A percentile compares a stretch with the other conserved stretches of the same genome.
Conservation (phyloP, 2,888 invertebrate species). For the Lycaena phlaeas region DNA sequence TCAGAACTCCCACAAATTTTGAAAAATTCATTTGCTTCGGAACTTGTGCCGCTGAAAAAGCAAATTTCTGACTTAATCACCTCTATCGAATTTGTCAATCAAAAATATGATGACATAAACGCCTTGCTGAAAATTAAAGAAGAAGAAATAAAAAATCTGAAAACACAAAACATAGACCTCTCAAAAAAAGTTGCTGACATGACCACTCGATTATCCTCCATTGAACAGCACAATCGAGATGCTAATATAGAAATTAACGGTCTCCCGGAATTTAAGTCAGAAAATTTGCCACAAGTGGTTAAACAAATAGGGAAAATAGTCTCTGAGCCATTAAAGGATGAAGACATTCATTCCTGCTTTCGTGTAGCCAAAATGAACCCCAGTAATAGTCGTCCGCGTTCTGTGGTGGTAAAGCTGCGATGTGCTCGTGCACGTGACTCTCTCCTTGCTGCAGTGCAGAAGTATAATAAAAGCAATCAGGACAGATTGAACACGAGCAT, state of each 20-base stretch:
- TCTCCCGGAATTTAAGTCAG: background rate
- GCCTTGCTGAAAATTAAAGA: background rate
- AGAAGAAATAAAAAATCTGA: background rate
- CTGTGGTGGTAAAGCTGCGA: too few relatives aligned
- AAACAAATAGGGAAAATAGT: background rate
- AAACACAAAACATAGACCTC: background rate
- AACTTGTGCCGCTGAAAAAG: background rate
- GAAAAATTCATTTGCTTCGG: background rate
- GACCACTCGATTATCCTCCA: background rate
- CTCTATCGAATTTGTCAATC: background rate
- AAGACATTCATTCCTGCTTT: too few relatives aligned
- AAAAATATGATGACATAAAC: constrained; percentile 1
- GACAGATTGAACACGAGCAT: too few relatives aligned
- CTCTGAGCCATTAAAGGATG: background rate
- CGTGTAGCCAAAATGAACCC: too few relatives aligned
- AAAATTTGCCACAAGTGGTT: background rate
- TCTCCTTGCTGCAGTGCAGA: background rate
- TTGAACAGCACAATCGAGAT: background rate
- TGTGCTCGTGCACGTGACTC: background rate
- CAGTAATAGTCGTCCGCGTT: too few relatives aligned
- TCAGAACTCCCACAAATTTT: background rate
- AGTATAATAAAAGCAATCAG: background rate
- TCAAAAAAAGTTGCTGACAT: background rate
- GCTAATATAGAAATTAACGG: constrained; percentile 1
- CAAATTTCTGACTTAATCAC: background rate